phyloP scores from a whole-genome alignment of 2,888 invertebrate species.

The Thyatira batis region DNA sequence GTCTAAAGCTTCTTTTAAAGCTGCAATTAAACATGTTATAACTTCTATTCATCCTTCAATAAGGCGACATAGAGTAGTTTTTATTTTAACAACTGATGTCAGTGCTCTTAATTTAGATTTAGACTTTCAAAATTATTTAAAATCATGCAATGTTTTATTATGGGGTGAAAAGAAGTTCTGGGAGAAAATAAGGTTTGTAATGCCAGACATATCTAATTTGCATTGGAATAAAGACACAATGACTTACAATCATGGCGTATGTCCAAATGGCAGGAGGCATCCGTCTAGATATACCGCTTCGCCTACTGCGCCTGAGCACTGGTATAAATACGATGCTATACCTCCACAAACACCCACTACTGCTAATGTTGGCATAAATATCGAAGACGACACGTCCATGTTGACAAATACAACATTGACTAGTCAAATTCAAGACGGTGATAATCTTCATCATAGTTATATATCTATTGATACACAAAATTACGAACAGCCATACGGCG shows the following conservation, averaged over 20 bases:
- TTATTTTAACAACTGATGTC: slow-evolving; percentile 84
- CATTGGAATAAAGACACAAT: slow-evolving; percentile 83
- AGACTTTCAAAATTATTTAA: slow-evolving; percentile 87
- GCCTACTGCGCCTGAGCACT: slow-evolving; percentile 87
- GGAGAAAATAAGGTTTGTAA: slow-evolving; percentile 91
- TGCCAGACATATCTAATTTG: slow-evolving; percentile 88
- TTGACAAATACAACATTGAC: slow-evolving; percentile 83
- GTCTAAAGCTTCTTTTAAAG: slow-evolving; percentile 90
- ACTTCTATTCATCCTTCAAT: slow-evolving; percentile 85
- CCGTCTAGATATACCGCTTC: slow-evolving; percentile 87
- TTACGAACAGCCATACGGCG: slow-evolving; percentile 76
- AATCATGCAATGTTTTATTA: slow-evolving; percentile 87
- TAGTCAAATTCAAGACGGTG: slow-evolving; percentile 85
- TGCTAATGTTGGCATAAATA: slow-evolving; percentile 74
- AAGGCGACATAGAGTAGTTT: slow-evolving; percentile 83
- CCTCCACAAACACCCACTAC: slow-evolving; percentile 80
- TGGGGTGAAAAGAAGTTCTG: slow-evolving; percentile 94
- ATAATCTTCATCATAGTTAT: slow-evolving; percentile 86
- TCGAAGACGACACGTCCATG: slow-evolving; percentile 84
- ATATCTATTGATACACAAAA: slow-evolving; percentile 85
- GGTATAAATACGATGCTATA: slow-evolving; percentile 86
- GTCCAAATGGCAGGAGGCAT: slow-evolving; percentile 82
- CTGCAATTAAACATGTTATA: slow-evolving; percentile 88
- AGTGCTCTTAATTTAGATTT: slow-evolving; percentile 88
- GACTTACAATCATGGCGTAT: slow-evolving; percentile 78